Conservation (phyloP, 1,140 invertebrate species). For the Scylla paramamosain region DNA sequence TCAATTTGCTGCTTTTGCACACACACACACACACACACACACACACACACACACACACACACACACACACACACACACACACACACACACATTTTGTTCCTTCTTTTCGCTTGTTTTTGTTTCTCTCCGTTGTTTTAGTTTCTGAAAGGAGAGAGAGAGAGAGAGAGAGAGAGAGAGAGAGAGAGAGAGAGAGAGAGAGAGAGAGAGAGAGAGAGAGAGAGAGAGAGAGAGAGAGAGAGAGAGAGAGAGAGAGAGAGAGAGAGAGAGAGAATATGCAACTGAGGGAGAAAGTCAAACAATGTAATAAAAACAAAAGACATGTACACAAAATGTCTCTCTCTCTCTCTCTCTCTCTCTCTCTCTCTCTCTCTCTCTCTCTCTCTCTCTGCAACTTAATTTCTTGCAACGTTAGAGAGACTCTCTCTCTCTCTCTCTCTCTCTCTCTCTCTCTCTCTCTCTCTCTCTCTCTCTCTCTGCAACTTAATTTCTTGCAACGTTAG, state of each 20-base stretch:
- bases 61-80: no score
- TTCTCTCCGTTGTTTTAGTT: background rate
- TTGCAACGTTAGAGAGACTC: no score
- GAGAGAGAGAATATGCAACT: background rate
- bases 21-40: background rate
- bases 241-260: conserved; percentile 2
- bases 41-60: no score
- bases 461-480: no score
- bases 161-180: conserved; percentile 1
- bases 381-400: conserved; percentile 9
- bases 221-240: conserved; percentile 8
- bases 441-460: no score
- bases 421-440: no score
- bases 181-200: conserved; percentile 4
- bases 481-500: background rate
- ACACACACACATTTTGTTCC: background rate
- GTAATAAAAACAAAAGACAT: no score
- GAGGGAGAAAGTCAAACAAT: no score
- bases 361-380: conserved; percentile 19
- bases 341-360: conserved; percentile 8
- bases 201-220: conserved; percentile 5
- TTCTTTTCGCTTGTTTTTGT: background rate
- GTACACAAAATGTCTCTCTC: background rate
- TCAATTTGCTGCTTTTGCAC: background rate
- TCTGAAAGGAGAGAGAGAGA: background rate